Evolutionary conservation across 2,888 invertebrate genomes (phyloP).

Genomic region (Sarcophaga carnaria): DNA sequence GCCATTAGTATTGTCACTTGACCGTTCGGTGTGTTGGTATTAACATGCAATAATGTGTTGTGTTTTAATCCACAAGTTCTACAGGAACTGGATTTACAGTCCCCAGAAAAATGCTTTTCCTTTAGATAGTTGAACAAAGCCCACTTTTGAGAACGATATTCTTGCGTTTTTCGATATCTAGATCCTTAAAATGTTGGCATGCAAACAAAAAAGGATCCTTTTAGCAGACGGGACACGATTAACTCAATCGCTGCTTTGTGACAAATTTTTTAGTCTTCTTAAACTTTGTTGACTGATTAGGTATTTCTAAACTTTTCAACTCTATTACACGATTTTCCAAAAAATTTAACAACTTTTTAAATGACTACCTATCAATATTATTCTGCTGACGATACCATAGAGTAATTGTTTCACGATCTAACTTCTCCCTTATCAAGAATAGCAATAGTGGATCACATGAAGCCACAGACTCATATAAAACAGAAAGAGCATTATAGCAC

Average conservation of each 20-base stretch:
- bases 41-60: too few relatives aligned
- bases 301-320: constrained; percentile 16
- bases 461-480: too few relatives aligned
- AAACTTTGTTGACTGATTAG: too few relatives aligned
- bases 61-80: too few relatives aligned
- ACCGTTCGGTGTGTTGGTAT: too few relatives aligned
- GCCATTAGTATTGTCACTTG: too few relatives aligned
- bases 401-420: too few relatives aligned
- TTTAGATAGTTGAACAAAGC: constrained; percentile 46
- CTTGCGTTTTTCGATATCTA: constrained; percentile 15
- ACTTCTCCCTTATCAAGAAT: too few relatives aligned
- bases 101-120: not conserved
- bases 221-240: constrained; percentile 50
- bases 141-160: constrained; percentile 14
- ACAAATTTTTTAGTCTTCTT: too few relatives aligned
- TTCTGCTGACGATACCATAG: constrained; percentile 49
- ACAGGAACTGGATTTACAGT: not conserved
- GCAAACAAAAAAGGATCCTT: constrained; percentile 43
- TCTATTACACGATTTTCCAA: constrained; percentile 53
- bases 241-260: too few relatives aligned
- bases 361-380: constrained; percentile 12
- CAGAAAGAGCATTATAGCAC: constrained; percentile 57
- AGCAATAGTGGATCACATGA: too few relatives aligned
- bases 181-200: constrained; percentile 35
- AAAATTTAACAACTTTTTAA: constrained; percentile 54